Base-by-base conservation (phyloP, 2,113 vertebrate genomes). In the Tichodroma muraria region DNA sequence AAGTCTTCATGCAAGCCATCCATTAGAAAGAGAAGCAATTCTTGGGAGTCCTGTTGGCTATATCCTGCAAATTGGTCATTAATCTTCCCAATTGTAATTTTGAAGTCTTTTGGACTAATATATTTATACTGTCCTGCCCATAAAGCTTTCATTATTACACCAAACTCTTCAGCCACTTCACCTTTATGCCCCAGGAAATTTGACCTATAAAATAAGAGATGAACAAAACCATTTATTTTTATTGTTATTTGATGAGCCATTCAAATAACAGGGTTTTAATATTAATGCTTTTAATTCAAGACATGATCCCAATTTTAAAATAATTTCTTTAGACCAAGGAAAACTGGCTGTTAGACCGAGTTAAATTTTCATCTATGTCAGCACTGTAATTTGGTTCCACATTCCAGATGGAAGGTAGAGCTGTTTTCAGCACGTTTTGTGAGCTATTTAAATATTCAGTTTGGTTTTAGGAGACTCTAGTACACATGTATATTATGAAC, bases 1-100 rank as follows among this genome's bases (percentile, higher is more conserved):
- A 99, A 98, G 92, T 99, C 99, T 97, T 99, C 99, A 10, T 99
- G 99, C 57, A 99, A 98, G 60, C 99, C 99, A 40, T 99, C 99
- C 99, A 99, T 99, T 50, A 99, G 98, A 95, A 99, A 99, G 54
- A 99, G 98, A 64, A 99, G 98, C 92, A 99, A 86, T 93, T 99
- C 99, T 96, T 99, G 99, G 15, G 99, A 99, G 96, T 99, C 99
- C 80, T 99, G 99, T 93, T 99, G 99, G 83, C 99, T 99, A 18
- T 98, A 99, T 54, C 99, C 98, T 64, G 98, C 96, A 97, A 99
- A 99, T 90, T 99, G 99, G 27, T 99, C 99, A 50, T 99, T 99
- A 94, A 99, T 99, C 96, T 99, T 99, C 61, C 99, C 98, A 70
- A 99, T 99, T 91, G 99, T 99, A 96, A 98, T 97, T 97, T 99